phyloP scores from a whole-genome alignment of 2,888 invertebrate species.

The Melieria omissa region DNA sequence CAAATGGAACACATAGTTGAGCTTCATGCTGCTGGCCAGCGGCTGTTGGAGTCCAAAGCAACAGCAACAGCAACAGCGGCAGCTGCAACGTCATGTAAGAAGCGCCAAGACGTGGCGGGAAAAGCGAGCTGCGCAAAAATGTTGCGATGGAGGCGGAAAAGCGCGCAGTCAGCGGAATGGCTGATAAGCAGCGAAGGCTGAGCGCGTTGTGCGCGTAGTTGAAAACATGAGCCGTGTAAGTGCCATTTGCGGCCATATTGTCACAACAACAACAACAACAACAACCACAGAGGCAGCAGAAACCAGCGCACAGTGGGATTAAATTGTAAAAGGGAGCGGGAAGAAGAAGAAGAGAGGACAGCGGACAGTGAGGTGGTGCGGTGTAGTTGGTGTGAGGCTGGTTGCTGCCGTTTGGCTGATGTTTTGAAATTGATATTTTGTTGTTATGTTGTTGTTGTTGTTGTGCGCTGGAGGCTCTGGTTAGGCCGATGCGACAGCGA shows the following conservation, averaged over 20 bases:
- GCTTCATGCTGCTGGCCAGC: background rate
- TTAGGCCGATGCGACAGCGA: too few relatives aligned
- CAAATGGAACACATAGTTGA: background rate
- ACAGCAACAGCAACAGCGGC: background rate
- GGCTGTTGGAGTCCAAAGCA: background rate
- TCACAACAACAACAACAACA: conserved; percentile 44
- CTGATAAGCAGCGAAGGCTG: background rate
- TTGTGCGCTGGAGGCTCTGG: background rate
- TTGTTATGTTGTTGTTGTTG: conserved; percentile 9
- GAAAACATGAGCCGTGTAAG: conserved; percentile 38
- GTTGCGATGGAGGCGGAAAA: conserved; percentile 14
- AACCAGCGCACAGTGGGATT: background rate
- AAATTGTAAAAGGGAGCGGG: conserved; percentile 15
- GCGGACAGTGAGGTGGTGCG: background rate
- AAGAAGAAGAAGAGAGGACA: conserved; percentile 12
- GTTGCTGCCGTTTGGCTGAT: background rate
- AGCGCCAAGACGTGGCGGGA: conserved; percentile 15
- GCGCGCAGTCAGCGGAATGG: background rate
- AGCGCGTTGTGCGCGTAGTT: conserved; percentile 27
- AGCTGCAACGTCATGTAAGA: conserved; percentile 28
- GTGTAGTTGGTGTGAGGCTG: too few relatives aligned
- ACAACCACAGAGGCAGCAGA: conserved; percentile 11
- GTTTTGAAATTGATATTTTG: conserved; percentile 14
- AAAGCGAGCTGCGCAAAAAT: background rate
- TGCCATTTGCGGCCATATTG: conserved; percentile 32